These are phyloP conservation scores for Dusona sp. DNA, from an alignment of 2,888 invertebrate species.

Conservation along the genomic window DNA sequence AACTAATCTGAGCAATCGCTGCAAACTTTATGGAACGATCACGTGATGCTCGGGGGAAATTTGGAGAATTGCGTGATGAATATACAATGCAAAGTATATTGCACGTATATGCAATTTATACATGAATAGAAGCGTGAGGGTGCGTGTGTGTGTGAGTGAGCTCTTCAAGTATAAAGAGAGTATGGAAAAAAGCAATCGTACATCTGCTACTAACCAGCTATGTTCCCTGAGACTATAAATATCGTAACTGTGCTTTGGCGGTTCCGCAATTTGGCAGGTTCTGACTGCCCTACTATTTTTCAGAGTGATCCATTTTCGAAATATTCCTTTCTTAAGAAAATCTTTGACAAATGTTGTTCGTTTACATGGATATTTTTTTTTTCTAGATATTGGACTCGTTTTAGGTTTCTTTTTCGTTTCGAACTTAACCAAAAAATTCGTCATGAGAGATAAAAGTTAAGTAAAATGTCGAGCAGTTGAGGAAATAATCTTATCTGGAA, in stretches of 20 bases:
- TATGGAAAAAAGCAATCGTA: neutral
- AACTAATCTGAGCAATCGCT: conserved; percentile 67
- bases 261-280: neutral
- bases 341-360: neutral
- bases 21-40: conserved; percentile 68
- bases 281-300: neutral
- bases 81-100: conserved; percentile 53
- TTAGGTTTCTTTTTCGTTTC: neutral
- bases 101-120: neutral
- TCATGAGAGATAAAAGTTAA: neutral
- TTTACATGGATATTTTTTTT: neutral
- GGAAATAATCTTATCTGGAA: conserved; percentile 32
- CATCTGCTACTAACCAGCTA: neutral
- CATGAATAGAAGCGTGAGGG: neutral
- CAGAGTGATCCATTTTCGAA: neutral
- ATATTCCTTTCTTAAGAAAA: neutral
- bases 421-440: neutral
- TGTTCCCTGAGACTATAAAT: neutral
- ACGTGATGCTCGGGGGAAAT: conserved; percentile 68
- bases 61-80: conserved; percentile 64
- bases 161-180: neutral
- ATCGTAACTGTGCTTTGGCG: neutral
- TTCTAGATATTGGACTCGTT: neutral
- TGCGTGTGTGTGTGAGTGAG: neutral
- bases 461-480: neutral